A percentile compares a stretch with the other conserved stretches of the same genome.
Evolutionary conservation across 2,113 vertebrate species (phyloP).

Genomic region (Anoplopoma fimbria): DNA sequence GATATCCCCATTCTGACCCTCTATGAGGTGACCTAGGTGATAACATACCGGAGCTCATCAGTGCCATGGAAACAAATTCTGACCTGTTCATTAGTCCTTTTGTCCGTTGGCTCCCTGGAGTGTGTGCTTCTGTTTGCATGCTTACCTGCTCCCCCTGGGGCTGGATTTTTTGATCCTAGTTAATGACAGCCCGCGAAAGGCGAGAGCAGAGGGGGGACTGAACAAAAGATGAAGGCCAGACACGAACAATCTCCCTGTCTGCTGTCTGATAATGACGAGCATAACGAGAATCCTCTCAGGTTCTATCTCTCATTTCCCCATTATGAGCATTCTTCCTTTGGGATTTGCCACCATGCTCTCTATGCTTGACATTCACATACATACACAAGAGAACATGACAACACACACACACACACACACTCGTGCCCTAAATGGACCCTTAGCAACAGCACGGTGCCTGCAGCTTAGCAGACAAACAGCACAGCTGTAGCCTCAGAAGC

Average conservation of each 20-base stretch:
- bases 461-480: conserved; percentile 57
- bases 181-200: conserved; percentile 63
- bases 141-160: conserved; percentile 44
- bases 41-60: background rate
- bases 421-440: conserved; percentile 55
- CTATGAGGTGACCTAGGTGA: background rate
- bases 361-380: conserved; percentile 73
- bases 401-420: background rate
- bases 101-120: conserved; percentile 35
- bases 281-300: conserved; percentile 70
- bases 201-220: conserved; percentile 44
- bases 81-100: conserved; percentile 38
- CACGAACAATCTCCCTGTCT: conserved; percentile 61
- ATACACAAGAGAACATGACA: conserved; percentile 45
- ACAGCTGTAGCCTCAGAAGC: conserved; percentile 53
- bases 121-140: conserved; percentile 47
- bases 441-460: conserved; percentile 56
- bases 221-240: conserved; percentile 66
- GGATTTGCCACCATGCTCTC: conserved; percentile 66
- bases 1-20: background rate
- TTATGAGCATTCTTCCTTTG: conserved; percentile 70
- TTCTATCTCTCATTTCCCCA: conserved; percentile 69
- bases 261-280: conserved; percentile 71
- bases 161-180: conserved; percentile 53
- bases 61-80: background rate